Percentiles rank a stretch among this genome's conserved stretches.
Evolutionary conservation across 2,113 vertebrate genomes (phyloP).

Genomic region (Ovis aries): ARS-UI_Ramb_v3.0 NC_056080.1:17032501-17033000

Average conservation of each 20-base stretch:
- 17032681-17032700: background rate
- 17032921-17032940: background rate
- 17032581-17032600: background rate
- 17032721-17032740: background rate
- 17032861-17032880: background rate
- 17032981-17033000: too few species aligned
- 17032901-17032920: background rate
- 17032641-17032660: background rate
- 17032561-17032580: background rate
- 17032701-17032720: background rate
- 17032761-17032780: background rate
- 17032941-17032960: too few species aligned
- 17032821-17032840: background rate
- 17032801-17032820: background rate
- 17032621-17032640: background rate
- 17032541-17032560: background rate
- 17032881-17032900: background rate
- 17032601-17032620: background rate
- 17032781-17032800: background rate
- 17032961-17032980: too few species aligned
- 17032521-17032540: constrained; percentile 13
- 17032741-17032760: background rate
- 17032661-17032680: background rate
- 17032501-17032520: background rate
- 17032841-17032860: background rate